Base-by-base conservation (phyloP, 2,888 invertebrate species). In the Habroteleia sp. region DNA sequence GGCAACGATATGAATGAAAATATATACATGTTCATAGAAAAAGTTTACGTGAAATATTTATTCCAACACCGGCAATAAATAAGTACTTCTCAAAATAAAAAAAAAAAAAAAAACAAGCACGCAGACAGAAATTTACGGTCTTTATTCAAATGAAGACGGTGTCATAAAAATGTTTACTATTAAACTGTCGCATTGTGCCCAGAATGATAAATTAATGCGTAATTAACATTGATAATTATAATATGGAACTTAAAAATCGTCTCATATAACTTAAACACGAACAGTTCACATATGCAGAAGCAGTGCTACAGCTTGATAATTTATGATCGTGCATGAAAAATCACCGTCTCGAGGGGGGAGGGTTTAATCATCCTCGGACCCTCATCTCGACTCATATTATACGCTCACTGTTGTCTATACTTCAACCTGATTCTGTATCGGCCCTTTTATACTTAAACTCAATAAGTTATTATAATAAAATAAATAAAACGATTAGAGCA, bases 171-270 rank as follows among this genome's bases (percentile, higher is more conserved):
- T 33, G 20, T 54, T 86, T 86, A 86, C 87, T 86, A 87, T 87
- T 87, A 87, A 87, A 87, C 86, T 86, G 87, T 87, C 87, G 86
- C 85, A 79, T 81, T 77, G 60, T 77, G 83, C 72, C 77, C 80
- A 79, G 85, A 81, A 86, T 87, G 84, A 87, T 87, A 87, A 86
- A 87, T 87, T 86, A 87, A 87, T 87, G 85, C 85, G 85, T 86
- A 87, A 87, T 87, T 87, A 87, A 87, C 87, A 87, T 86, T 85
- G 86, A 87, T 87, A 87, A 87, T 87, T 87, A 87, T 87, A 87
- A 87, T 87, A 87, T 81, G 82, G 39, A 63, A 81, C 81, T 80
- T 79, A 83, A 72, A 84, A 84, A 85, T 85, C 85, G 84, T 85
- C 84, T 85, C 83, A 84, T 83, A 60, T 54, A 83, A 82, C 83